Evolutionary conservation across 1,140 invertebrate genomes (phyloP).

Genomic region (Rhagoletis pomonella): DNA sequence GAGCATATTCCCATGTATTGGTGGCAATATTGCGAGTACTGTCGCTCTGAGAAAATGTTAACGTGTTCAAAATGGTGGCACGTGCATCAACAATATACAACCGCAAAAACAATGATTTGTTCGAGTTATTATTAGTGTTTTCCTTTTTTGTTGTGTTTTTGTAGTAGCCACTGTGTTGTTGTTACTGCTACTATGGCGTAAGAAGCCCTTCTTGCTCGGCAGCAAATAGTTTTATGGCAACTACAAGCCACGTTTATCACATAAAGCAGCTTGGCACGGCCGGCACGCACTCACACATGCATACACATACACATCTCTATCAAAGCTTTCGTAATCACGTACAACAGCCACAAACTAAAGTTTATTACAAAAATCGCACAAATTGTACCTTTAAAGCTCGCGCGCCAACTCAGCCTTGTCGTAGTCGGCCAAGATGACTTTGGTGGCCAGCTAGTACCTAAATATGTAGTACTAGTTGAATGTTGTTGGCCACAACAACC

Average conservation of each 20-base stretch:
- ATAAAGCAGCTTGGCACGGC: neutral
- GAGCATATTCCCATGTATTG: neutral
- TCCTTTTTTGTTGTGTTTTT: neutral
- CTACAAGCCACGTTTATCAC: conserved; percentile 15
- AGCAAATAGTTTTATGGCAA: conserved; percentile 16
- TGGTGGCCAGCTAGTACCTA: neutral
- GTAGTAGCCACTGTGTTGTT: too few species aligned
- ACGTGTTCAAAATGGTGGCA: conserved; percentile 30
- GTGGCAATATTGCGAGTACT: neutral
- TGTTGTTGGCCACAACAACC: neutral
- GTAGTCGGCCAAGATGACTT: neutral
- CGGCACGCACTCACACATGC: neutral
- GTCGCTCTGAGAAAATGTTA: neutral
- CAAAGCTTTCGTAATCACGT: neutral
- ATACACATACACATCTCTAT: too few species aligned
- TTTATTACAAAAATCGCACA: conserved; percentile 51
- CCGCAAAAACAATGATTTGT: conserved; percentile 48
- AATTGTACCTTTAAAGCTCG: neutral
- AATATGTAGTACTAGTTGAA: too few species aligned
- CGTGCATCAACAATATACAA: conserved; percentile 40
- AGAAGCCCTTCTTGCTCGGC: neutral
- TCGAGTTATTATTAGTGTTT: neutral
- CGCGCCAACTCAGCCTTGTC: neutral
- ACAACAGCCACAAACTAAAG: neutral
- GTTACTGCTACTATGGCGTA: neutral